Evolutionary conservation across 2,888 invertebrate species (phyloP).

Genomic region (Amphipyra berbera): DNA sequence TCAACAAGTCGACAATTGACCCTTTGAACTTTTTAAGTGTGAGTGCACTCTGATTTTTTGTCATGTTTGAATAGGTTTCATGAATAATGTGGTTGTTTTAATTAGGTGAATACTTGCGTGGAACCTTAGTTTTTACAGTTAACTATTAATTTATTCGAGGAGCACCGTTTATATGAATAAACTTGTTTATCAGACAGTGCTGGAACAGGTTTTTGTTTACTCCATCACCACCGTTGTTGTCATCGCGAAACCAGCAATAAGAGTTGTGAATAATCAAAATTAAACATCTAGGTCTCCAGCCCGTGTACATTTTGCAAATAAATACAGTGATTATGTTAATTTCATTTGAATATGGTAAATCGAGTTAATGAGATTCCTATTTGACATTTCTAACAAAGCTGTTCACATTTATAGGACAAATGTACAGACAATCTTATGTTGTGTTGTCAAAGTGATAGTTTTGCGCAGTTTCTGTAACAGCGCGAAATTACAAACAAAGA

Average conservation of each 20-base stretch:
- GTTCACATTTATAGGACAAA: constrained; percentile 8
- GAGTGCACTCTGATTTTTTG: neutral
- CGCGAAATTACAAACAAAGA: constrained; percentile 4
- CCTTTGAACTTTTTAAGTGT: neutral
- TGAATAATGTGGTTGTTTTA: constrained; percentile 14
- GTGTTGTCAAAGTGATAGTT: constrained; percentile 18
- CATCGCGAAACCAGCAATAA: constrained; percentile 16
- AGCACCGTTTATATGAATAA: constrained; percentile 9
- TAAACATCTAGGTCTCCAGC: neutral
- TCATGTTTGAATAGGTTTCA: constrained; percentile 1
- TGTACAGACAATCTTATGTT: constrained; percentile 5
- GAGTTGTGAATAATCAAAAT: constrained; percentile 14
- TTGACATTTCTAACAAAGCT: constrained; percentile 26
- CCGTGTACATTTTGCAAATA: neutral
- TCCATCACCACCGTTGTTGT: constrained; percentile 16
- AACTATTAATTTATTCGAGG: constrained; percentile 19
- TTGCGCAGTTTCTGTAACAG: constrained; percentile 1
- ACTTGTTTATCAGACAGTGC: constrained; percentile 9
- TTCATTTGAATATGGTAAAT: constrained; percentile 22
- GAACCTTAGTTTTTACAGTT: constrained; percentile 15
- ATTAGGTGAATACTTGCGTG: constrained; percentile 7
- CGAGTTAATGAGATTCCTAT: constrained; percentile 17
- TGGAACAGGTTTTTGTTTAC: constrained; percentile 44
- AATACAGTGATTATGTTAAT: constrained; percentile 7
- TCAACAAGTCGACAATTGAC: neutral